Base-by-base conservation (phyloP, 2,888 invertebrate species). In the Andrena dorsata region DNA sequence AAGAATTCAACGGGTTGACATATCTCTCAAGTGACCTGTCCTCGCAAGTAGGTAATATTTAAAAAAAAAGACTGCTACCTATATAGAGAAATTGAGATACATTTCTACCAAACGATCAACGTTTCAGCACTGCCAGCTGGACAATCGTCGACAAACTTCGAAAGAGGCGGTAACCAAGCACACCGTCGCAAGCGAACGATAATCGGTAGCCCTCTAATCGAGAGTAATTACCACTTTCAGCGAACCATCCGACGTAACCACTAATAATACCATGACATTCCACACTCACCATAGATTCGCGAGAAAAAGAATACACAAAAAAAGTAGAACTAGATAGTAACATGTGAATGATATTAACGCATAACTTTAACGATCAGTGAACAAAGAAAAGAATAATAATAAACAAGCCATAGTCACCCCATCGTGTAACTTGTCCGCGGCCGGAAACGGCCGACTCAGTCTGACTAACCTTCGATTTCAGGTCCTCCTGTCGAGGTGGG, bases 401-500 rank as follows among this genome's bases (percentile, higher is more conserved):
- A 41, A 77, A 30, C 69, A 80, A 83, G 80, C 85, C 85, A 85
- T 87, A 89, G 90, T 84, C 87, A 85, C 83, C 83, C 83, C 64
- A 87, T 72, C 83, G 87, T 88, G 82, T 85, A 86, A 83, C 81
- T 82, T 84, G 69, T 80, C 82, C 86, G 83, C 83, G 89, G 84
- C 83, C 84, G 81, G 76, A 82, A 76, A 86, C 83, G 92, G 93
- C 90, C 93, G 93, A 92, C 92, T 93, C 91, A 93, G 93, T 92
- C 91, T 90, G 90, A 93, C 89, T 93, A 93, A 94, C 92, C 90
- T 94, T 94, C 91, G 90, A 93, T 96, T 96, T 95, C 95, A 97
- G 97, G 96, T 95, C 96, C 96, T 91, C 96, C 97, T 68, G 97
- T 97, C 94, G 96, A 96, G 94, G 97, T 97, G 91, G 96, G 97